Conservation (phyloP, 2,113 vertebrate genomes). For the Gallinago paraguaiae region DNA sequence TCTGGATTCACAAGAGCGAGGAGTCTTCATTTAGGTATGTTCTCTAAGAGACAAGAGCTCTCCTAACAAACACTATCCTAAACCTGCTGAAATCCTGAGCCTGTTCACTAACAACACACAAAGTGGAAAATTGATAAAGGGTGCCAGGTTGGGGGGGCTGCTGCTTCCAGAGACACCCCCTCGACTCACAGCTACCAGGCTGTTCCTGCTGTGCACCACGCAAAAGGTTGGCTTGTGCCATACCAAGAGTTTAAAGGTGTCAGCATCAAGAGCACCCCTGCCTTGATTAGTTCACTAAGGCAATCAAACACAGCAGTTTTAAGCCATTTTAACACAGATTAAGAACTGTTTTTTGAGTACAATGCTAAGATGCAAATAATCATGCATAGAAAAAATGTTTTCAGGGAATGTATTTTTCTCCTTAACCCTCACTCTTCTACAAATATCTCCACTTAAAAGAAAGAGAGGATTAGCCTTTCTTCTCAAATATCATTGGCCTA, state of each 20-base stretch:
- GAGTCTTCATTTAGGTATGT: not conserved
- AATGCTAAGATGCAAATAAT: not conserved
- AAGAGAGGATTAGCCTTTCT: not conserved
- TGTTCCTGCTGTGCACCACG: not conserved
- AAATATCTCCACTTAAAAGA: not conserved
- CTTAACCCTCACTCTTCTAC: not conserved
- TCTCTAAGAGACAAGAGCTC: not conserved
- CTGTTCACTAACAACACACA: rapidly evolving
- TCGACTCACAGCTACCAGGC: not conserved
- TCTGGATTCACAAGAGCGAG: not conserved
- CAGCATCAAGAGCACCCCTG: not conserved
- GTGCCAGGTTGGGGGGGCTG: not conserved
- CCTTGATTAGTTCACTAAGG: not conserved
- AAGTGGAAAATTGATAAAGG: not conserved
- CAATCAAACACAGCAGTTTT: not conserved
- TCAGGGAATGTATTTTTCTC: not conserved
- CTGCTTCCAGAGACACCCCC: not conserved
- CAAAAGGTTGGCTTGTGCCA: not conserved
- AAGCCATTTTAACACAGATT: not conserved
- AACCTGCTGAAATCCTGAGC: not conserved
- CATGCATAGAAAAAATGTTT: not conserved
- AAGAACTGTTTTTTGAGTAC: not conserved
- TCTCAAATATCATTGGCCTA: not conserved
- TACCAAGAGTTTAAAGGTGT: not conserved
- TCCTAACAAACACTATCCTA: not conserved